These are phyloP conservation scores for Scotopteryx bipunctaria DNA, from an alignment of 2,888 invertebrate genomes.

Conservation along the genomic window DNA sequence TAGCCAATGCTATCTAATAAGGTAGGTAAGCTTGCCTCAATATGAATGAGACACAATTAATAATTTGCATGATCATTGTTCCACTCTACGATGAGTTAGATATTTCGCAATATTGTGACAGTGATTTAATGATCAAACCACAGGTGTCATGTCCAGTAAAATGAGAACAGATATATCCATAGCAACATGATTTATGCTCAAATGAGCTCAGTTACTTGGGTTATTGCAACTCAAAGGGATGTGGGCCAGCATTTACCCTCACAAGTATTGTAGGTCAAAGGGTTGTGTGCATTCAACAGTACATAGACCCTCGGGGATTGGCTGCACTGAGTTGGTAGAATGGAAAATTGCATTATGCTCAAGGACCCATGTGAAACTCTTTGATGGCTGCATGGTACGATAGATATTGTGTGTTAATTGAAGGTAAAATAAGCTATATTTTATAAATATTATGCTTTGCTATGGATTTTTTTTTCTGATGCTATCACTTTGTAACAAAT, in stretches of 20 bases:
- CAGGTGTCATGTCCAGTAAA: too few relatives aligned
- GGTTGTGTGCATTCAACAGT: slow-evolving; percentile 66
- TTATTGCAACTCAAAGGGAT: slow-evolving; percentile 64
- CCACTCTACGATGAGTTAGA: too few relatives aligned
- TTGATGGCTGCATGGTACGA: slow-evolving; percentile 8
- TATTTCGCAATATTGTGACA: too few relatives aligned
- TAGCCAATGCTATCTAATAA: too few relatives aligned
- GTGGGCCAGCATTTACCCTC: slow-evolving; percentile 47
- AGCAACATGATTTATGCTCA: background rate
- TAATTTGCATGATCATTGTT: too few relatives aligned
- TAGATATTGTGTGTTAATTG: background rate
- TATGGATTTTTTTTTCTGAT: background rate
- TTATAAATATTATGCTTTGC: background rate
- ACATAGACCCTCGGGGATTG: slow-evolving; percentile 46
- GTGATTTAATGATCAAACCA: too few relatives aligned
- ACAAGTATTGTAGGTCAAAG: slow-evolving; percentile 44
- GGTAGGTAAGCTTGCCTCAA: too few relatives aligned
- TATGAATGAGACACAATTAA: too few relatives aligned
- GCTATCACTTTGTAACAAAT: too few relatives aligned
- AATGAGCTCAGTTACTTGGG: too few relatives aligned
- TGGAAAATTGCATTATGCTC: slow-evolving; percentile 62
- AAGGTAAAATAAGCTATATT: background rate
- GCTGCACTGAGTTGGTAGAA: slow-evolving; percentile 47
- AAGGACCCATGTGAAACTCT: slow-evolving; percentile 9
- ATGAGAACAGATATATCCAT: background rate